Evolutionary conservation across 2,797 vertebrate genomes (phyloP).

Genomic region (Poecilia gillii): DNA sequence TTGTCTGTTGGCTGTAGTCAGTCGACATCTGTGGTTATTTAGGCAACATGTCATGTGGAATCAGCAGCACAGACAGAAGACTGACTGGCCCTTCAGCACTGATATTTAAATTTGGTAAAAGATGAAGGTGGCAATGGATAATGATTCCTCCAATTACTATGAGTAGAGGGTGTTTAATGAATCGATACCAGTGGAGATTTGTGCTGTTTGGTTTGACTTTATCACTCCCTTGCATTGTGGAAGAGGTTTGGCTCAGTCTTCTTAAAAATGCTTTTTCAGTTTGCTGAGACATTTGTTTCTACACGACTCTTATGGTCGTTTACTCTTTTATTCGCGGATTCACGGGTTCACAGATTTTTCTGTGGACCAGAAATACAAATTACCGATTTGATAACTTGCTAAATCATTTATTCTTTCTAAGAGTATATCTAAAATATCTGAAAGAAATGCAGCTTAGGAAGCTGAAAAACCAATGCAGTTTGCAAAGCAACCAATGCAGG

Average conservation of each 20-base stretch:
- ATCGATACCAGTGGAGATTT: not conserved
- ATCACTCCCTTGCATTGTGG: not conserved
- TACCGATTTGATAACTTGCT: not conserved
- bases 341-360: not conserved
- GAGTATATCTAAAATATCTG: too few species aligned
- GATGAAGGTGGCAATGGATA: not conserved
- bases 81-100: not conserved
- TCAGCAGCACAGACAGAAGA: not conserved
- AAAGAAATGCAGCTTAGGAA: too few species aligned
- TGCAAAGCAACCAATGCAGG: not conserved
- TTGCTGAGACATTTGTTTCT: not conserved
- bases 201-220: not conserved
- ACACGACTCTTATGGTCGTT: not conserved
- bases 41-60: not conserved
- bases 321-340: not conserved
- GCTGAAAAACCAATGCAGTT: too few species aligned
- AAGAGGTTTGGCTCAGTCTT: not conserved
- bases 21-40: slow-evolving; percentile 2
- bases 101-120: not conserved
- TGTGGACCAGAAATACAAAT: not conserved
- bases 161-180: not conserved
- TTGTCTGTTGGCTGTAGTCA: not conserved
- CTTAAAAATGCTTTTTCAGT: not conserved
- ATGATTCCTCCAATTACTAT: not conserved
- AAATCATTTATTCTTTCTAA: too few species aligned